Conservation (phyloP, 2,113 vertebrate genomes). For the Neolamprologus falcicula region DNA sequence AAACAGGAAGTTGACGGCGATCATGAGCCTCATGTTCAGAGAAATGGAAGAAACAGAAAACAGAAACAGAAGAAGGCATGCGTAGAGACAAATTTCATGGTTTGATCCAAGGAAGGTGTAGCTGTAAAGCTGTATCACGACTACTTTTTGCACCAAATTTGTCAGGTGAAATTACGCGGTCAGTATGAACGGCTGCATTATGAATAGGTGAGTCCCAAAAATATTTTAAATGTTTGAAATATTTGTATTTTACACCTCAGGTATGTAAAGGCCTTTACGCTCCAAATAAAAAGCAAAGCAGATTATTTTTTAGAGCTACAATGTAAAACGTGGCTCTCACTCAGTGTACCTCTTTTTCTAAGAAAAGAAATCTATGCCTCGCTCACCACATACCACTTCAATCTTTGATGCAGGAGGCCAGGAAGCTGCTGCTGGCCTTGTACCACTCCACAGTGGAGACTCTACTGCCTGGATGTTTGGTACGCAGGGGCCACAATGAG, state of each 20-base stretch:
- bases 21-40: neutral
- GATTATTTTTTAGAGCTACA: neutral
- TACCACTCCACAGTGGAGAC: neutral
- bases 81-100: accelerated
- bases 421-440: neutral
- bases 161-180: accelerated
- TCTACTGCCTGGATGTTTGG: neutral
- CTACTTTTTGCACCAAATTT: neutral
- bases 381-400: no score
- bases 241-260: neutral
- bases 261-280: neutral
- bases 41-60: neutral
- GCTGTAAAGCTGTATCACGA: neutral
- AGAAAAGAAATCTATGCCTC: neutral
- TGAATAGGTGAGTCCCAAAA: neutral
- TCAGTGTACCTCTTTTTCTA: neutral
- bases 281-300: neutral
- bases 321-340: neutral
- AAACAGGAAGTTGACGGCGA: neutral
- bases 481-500: accelerated
- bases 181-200: neutral
- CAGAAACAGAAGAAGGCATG: neutral
- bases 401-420: neutral
- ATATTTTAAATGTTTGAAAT: neutral
- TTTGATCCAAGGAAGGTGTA: neutral